Evolutionary conservation across 2,797 vertebrate genomes (phyloP), one percentile per base, ranked within the genome.

Genomic region (Microctenopoma stevenorrisi): DNA sequence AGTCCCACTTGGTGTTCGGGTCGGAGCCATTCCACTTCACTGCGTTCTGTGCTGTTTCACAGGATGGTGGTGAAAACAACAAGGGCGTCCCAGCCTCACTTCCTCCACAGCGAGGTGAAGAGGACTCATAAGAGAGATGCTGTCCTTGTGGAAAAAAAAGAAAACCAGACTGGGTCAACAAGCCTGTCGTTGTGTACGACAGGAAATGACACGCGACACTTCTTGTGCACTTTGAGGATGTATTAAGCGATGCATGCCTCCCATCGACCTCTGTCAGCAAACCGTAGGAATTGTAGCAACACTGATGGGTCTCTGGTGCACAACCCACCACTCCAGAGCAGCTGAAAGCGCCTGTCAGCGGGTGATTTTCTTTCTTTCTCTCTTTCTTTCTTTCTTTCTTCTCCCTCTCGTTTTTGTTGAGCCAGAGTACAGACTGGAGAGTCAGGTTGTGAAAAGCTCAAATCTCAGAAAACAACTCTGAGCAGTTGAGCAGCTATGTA

Each of bases 11-110:
- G 1, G 13, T 8, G 42, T 35, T 28, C 40, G 61, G 38, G 30
- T 57, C 63, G 53, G 46, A 52, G 40, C 40, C 12, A 48, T 75
- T 75, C 58, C 58, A 28, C 49, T 60, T 38, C 49, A 64, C 55
- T 60, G 58, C 68, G 51, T 74, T 47, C 25, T 55, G 37, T 11
- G 22, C 25, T 12, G 42, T 38, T 25, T 60, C 46, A 25, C 58
- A 22, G 30, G 44, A 11, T 50, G 37, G 47, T 38, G 46, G 58
- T 59, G 49, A 55, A 63, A 72, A 68, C 59, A 64, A 50, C 49
- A 51, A 47, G 37, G 16, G 33, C 43, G 55, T 62, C 55, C 65
- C 48, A 52, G 55, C 37, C 22, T 58, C 50, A 15, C 55, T 53
- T 61, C 56, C 40, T 48, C 33, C 67, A 46, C 53, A 35, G 43